These are phyloP conservation scores for Orthosia cruda DNA, from an alignment of 2,888 invertebrate genomes.

Conservation along the genomic window DNA sequence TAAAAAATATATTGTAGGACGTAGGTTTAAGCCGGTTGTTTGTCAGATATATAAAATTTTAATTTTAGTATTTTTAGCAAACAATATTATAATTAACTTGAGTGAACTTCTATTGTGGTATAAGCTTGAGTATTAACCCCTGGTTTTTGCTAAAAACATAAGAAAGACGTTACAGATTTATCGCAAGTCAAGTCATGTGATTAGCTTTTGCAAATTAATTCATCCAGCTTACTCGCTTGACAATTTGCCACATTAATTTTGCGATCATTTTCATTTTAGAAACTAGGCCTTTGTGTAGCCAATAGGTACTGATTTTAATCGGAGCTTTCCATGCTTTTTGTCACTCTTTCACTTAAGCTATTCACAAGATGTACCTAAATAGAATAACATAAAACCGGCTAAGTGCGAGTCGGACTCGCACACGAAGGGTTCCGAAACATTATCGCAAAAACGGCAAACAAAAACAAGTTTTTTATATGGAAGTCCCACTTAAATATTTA, in stretches of 20 bases:
- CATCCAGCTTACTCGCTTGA: conserved; percentile 1
- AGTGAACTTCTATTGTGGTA: background rate
- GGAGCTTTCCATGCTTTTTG: no score
- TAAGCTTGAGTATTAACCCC: background rate
- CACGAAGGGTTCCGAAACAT: no score
- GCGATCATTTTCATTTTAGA: background rate
- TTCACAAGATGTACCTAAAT: no score
- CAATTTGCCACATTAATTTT: background rate
- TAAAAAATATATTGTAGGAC: no score
- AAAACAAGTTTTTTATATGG: no score
- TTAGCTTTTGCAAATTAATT: background rate
- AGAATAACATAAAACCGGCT: no score
- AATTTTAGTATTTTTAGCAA: background rate
- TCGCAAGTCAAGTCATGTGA: background rate
- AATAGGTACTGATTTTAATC: background rate
- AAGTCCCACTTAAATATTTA: no score
- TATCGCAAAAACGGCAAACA: no score
- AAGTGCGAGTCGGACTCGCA: no score
- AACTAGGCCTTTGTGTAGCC: background rate
- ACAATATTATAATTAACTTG: background rate
- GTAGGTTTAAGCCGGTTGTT: background rate
- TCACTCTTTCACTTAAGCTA: no score
- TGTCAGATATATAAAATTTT: background rate
- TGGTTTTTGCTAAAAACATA: background rate
- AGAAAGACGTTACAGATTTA: background rate